Base-by-base conservation (phyloP, 2,113 vertebrate species). In the Triplophysa siluroides region DNA sequence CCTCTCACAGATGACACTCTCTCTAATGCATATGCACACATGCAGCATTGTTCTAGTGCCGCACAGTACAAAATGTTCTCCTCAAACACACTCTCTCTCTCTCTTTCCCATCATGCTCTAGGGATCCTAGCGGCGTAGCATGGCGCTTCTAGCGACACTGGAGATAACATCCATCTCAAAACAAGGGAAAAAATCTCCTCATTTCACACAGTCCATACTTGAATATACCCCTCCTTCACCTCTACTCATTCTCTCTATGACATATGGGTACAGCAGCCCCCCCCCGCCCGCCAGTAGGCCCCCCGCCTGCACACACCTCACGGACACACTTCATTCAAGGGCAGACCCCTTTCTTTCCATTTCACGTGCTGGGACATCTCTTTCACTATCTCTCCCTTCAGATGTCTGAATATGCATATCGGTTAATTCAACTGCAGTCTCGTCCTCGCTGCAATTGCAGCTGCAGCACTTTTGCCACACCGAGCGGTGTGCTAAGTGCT, bases 391-490 rank as follows among this genome's bases (percentile, higher is more conserved):
- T 19, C 26, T 66, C 1, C 21, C 21, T 16, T 18, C 47, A 69
- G 18, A 50, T 79, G 85, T 81, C 87, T 86, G 88, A 89, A 92
- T 92, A 92, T 92, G 91, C 89, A 93, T 87, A 92, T 92, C 81
- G 86, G 85, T 86, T 91, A 88, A 90, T 90, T 91, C 89, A 90
- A 90, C 92, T 89, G 90, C 90, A 92, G 90, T 91, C 88, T 87
- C 83, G 83, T 85, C 83, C 81, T 78, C 81, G n/a, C 76, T 76
- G 71, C 90, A 92, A 92, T 89, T 91, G 92, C 92, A 91, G 91
- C 89, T 92, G 90, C 90, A 93, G 92, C 91, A 92, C 88, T 92
- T 93, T 92, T 89, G 70, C 52, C 86, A 90, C 88, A 88, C 89
- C 86, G 89, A 87, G 89, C 82, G 81, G 85, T 41, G 77, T 87